Percentiles rank a stretch among this genome's conserved stretches.
These are phyloP conservation scores for Mongoloraphidia duomilia DNA, from an alignment of 2,888 invertebrate genomes.

Conservation along the genomic window DNA sequence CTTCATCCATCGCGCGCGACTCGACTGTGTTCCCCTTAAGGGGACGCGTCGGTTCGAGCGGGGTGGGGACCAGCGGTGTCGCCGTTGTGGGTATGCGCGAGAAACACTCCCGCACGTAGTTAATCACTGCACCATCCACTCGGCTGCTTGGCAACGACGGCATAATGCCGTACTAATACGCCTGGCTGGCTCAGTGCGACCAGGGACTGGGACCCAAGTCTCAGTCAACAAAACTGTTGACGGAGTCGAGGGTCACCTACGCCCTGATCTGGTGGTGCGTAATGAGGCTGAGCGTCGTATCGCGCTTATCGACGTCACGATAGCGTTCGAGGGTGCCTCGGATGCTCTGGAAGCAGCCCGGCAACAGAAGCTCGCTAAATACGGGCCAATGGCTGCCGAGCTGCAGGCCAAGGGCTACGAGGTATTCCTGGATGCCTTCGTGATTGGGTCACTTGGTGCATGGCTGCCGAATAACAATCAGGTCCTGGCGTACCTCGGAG, in stretches of 20 bases:
- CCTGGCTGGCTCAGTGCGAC: conserved; percentile 11
- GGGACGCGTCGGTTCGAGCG: conserved; percentile 10
- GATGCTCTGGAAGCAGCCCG: conserved; percentile 16
- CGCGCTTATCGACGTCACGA: conserved; percentile 20
- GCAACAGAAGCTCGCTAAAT: no score
- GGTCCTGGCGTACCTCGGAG: conserved; percentile 12
- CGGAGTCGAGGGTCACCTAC: conserved; percentile 9
- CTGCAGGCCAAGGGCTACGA: conserved; percentile 6
- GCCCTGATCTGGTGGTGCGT: conserved; percentile 16
- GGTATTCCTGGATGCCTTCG: conserved; percentile 16
- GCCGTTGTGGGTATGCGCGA: conserved; percentile 16
- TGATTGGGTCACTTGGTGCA: conserved; percentile 21
- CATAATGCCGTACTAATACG: conserved; percentile 17
- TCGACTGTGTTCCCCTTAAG: conserved; percentile 22
- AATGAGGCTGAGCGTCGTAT: conserved; percentile 13
- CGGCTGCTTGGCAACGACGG: conserved; percentile 17
- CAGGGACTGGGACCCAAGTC: conserved; percentile 6
- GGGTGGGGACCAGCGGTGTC: conserved; percentile 12
- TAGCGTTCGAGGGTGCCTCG: conserved; percentile 18
- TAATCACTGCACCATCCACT: conserved; percentile 21
- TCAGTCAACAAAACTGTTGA: conserved; percentile 10
- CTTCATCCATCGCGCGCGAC: no score
- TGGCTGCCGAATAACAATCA: conserved; percentile 20
- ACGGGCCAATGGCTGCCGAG: conserved; percentile 1
- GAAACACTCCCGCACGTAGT: conserved; percentile 25